These are phyloP conservation scores for Pogonomyrmex californicus DNA, from an alignment of 1,140 invertebrate species.

Conservation along the genomic window DNA sequence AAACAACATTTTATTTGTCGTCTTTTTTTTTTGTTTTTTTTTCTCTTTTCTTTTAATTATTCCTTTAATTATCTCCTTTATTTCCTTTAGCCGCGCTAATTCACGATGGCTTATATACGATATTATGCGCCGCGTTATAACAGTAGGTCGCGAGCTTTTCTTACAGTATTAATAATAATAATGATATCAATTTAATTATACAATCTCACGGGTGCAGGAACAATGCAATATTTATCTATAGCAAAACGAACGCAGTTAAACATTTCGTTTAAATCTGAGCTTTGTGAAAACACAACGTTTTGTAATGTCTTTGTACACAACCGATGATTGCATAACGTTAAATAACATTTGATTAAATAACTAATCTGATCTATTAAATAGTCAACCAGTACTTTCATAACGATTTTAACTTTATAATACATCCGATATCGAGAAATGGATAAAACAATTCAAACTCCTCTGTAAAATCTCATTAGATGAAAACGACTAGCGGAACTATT, in stretches of 20 bases:
- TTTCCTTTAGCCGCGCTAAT: background rate
- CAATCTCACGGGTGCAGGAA: conserved; percentile 27
- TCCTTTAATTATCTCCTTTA: conserved; percentile 14
- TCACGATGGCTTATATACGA: background rate
- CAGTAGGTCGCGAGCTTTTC: conserved; percentile 10
- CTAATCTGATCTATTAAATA: conserved; percentile 10
- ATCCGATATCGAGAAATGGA: background rate
- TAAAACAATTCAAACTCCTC: conserved; percentile 18
- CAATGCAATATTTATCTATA: conserved; percentile 25
- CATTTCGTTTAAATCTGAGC: background rate
- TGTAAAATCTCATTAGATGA: background rate
- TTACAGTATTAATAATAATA: background rate
- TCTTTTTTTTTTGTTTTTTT: background rate
- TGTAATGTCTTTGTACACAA: conserved; percentile 13
- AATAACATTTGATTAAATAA: conserved; percentile 27
- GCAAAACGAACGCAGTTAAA: conserved; percentile 4
- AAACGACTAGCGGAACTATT: background rate
- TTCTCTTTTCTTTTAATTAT: too few species aligned
- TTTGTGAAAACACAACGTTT: conserved; percentile 18
- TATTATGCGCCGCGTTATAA: conserved; percentile 27
- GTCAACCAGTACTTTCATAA: conserved; percentile 33
- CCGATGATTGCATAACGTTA: conserved; percentile 17
- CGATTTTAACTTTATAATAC: conserved; percentile 14
- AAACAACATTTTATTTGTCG: conserved; percentile 41
- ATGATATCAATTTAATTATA: conserved; percentile 14